phyloP scores from a whole-genome alignment of 2,888 invertebrate species.

The Pomacea canaliculata region DNA sequence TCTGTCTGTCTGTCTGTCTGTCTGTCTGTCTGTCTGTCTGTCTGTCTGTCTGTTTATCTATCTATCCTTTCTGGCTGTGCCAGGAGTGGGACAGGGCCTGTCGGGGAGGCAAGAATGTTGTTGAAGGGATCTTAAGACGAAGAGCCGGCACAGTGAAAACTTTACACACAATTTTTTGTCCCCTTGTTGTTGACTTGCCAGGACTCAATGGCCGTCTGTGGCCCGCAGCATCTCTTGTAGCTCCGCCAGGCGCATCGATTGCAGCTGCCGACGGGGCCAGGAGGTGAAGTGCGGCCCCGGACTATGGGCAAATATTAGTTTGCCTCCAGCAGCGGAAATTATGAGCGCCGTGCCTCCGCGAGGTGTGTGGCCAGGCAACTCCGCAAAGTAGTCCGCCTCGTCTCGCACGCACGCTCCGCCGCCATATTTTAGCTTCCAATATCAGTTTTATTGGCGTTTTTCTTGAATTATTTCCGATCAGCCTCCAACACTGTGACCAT shows the following conservation, averaged over 20 bases:
- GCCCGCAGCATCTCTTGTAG: too few species aligned
- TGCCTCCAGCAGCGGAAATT: neutral
- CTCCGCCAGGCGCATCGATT: neutral
- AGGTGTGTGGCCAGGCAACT: neutral
- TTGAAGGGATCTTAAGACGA: too few species aligned
- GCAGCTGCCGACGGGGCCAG: neutral
- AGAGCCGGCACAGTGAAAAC: too few species aligned
- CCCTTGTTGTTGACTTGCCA: too few species aligned
- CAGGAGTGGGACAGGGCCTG: too few species aligned
- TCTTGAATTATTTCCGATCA: conserved; percentile 7
- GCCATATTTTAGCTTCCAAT: conserved; percentile 1
- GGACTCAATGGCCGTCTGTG: too few species aligned
- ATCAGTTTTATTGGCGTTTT: conserved; percentile 5
- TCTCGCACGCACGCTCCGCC: neutral
- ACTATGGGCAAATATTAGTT: neutral
- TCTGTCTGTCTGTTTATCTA: too few species aligned
- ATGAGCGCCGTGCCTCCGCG: neutral
- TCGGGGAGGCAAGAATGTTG: too few species aligned
- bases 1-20: too few species aligned
- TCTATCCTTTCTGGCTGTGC: too few species aligned
- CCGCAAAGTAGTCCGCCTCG: neutral
- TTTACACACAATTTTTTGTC: too few species aligned
- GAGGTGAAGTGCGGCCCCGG: neutral
- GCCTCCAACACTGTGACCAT: neutral
- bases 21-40: too few species aligned